phyloP scores from a whole-genome alignment of 37 sponge, comb jelly and placozoan species.

The Theonella swinhoei region DNA sequence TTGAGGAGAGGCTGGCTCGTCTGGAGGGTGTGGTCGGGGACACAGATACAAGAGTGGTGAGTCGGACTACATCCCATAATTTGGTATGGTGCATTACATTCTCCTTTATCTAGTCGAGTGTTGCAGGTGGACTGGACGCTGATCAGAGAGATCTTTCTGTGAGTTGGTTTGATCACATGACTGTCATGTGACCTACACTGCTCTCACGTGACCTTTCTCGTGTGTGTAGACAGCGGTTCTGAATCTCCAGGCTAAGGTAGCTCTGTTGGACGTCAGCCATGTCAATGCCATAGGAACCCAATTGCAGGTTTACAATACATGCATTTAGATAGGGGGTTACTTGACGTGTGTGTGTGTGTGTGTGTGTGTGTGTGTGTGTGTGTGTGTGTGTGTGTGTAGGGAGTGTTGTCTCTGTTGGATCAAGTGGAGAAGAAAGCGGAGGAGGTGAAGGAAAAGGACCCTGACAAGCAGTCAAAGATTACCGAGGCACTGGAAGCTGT shows the following conservation, averaged over 20 bases:
- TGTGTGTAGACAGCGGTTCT: constrained; percentile 29
- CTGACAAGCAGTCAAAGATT: constrained; percentile 28
- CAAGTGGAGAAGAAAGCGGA: constrained; percentile 11
- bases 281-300: constrained; percentile 32
- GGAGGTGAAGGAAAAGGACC: neutral
- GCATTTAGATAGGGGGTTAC: too few species aligned
- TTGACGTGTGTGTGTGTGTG: too few species aligned
- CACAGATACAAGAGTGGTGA: constrained; percentile 43
- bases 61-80: too few species aligned
- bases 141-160: constrained; percentile 56
- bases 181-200: constrained; percentile 9
- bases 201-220: neutral
- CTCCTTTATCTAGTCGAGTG: neutral
- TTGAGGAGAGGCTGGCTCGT: constrained; percentile 47
- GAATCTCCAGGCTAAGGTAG: constrained; percentile 68
- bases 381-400: constrained; percentile 9
- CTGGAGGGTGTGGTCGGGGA: constrained; percentile 58
- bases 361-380: too few species aligned
- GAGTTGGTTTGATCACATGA: constrained; percentile 9
- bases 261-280: constrained; percentile 40
- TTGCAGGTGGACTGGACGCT: constrained; percentile 44
- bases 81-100: too few species aligned
- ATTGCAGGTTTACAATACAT: constrained; percentile 61
- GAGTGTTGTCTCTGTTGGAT: constrained; percentile 9
- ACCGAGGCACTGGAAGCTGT: constrained; percentile 52